Percentiles rank a stretch among this genome's conserved stretches.
Conservation (phyloP, 2,888 invertebrate genomes). For the Teleogryllus oceanicus region DNA sequence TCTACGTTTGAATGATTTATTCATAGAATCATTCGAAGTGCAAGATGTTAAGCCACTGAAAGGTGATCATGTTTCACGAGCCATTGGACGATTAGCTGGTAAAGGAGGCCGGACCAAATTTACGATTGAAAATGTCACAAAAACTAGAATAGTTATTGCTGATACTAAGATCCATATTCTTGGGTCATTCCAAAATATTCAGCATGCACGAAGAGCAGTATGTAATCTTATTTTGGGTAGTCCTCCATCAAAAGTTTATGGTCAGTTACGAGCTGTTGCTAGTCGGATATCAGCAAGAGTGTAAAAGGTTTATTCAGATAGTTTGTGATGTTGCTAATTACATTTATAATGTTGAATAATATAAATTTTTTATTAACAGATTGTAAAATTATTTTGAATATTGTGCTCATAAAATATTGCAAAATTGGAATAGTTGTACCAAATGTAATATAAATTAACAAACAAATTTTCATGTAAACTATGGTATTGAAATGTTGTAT, state of each 20-base stretch:
- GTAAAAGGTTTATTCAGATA: conserved; percentile 46
- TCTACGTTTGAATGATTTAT: conserved; percentile 91
- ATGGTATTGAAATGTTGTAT: too few relatives aligned
- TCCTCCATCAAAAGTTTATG: conserved; percentile 97
- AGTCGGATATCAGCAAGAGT: conserved; percentile 79
- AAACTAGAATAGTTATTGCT: conserved; percentile 95
- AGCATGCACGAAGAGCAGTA: conserved; percentile 87
- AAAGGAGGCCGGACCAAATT: conserved; percentile 96
- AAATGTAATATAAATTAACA: too few relatives aligned
- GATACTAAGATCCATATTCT: conserved; percentile 95
- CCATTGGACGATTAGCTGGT: conserved; percentile 95
- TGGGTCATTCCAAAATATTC: conserved; percentile 96
- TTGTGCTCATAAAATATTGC: too few relatives aligned
- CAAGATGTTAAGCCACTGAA: conserved; percentile 93
- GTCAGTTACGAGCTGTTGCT: conserved; percentile 84
- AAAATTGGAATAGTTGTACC: too few relatives aligned
- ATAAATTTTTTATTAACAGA: too few relatives aligned
- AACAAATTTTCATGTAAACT: too few relatives aligned
- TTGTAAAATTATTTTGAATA: too few relatives aligned
- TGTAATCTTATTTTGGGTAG: conserved; percentile 96
- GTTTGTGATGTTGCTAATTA: too few relatives aligned
- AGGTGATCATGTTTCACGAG: conserved; percentile 92
- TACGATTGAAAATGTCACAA: conserved; percentile 98
- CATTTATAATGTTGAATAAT: too few relatives aligned
- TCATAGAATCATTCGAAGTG: conserved; percentile 94